Evolutionary conservation across 2,113 vertebrate species (phyloP).

Genomic region (Syngnathus typhle): DNA sequence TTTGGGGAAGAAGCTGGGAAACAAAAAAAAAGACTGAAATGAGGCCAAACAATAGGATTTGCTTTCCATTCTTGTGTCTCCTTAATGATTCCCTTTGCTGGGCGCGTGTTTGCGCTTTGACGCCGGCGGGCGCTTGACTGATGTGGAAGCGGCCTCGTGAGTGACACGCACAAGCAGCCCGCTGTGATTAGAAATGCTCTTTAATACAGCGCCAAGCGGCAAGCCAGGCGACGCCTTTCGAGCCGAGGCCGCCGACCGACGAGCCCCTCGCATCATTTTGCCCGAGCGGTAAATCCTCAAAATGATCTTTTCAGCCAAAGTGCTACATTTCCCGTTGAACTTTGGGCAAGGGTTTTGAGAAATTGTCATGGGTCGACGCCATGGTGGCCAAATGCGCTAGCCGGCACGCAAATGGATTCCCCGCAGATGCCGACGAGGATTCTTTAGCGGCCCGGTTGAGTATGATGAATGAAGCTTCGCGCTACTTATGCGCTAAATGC

Average conservation of each 20-base stretch:
- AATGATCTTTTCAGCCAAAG: conserved; percentile 2
- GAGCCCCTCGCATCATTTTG: background rate
- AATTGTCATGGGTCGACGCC: conserved; percentile 25
- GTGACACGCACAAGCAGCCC: conserved; percentile 63
- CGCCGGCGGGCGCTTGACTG: conserved; percentile 64
- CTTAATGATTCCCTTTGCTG: conserved; percentile 79
- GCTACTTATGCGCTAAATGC: conserved; percentile 98
- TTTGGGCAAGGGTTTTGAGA: background rate
- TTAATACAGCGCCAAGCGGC: conserved; percentile 67
- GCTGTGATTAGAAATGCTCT: conserved; percentile 78
- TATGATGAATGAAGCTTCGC: conserved; percentile 98
- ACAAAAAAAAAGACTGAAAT: conserved; percentile 56
- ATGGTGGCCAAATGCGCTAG: conserved; percentile 50
- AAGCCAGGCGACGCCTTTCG: conserved; percentile 3
- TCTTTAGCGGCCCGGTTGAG: conserved; percentile 80
- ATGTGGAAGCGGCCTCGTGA: conserved; percentile 64
- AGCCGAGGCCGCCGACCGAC: background rate
- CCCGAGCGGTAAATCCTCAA: background rate
- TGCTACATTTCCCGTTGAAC: background rate
- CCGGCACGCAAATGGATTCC: conserved; percentile 67
- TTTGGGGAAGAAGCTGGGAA: conserved; percentile 60
- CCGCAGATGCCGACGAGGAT: conserved; percentile 71
- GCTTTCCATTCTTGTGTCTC: conserved; percentile 69
- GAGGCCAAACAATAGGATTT: conserved; percentile 74
- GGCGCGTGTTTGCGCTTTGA: conserved; percentile 70